Base-by-base conservation (phyloP, 2,888 invertebrate genomes). In the Drosophila multiciliata region DNA sequence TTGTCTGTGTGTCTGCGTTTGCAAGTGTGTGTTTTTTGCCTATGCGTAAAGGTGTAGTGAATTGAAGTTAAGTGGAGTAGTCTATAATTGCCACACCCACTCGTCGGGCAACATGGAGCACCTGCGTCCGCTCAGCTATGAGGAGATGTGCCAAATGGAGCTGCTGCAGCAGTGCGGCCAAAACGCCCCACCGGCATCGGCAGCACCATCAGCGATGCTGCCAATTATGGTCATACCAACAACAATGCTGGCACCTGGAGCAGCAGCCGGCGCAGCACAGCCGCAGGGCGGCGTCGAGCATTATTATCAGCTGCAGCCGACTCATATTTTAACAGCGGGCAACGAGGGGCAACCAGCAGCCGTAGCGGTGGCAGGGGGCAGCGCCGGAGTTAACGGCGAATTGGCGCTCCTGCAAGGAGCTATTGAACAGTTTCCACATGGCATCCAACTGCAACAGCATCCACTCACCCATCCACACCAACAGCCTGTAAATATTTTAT, bases 171-270 rank as follows among this genome's bases (percentile, higher is more conserved):
- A 78, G 1, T 73, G 67, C 59, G 60, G 73, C 48, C 62, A 48
- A 33, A 66, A 60, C 53, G 69, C 59, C 8, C 54, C 67, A 52
- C 64, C 82, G 49, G 67, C 78, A 42, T 59, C 86, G 9, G 66
- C 79, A 20, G 82, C 89, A 38, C 72, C 91, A 45, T 68, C 91
- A 42, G 83, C 92, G 45, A 91, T 93, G 91, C 71, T 92, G 77
- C 92, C 92, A 60, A 92, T 93, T 48, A 92, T 93, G 92, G 90
- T 93, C 58, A 92, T 93, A 80, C 92, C 93, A 53, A 91, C 93
- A 54, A 83, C 92, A 33, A 75, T 91, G 55, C 83, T 92, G 73
- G 78, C 90, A 45, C 74, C 87, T 62, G 73, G 71, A 65, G 82
- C 57, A 50, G 75, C 40, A 36, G 75, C 88, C 64, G 85, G 87